Percentiles rank a stretch among this genome's conserved stretches.
Evolutionary conservation across 2,113 vertebrate genomes (phyloP).

Genomic region (Phalacrocorax pelagicus): DNA sequence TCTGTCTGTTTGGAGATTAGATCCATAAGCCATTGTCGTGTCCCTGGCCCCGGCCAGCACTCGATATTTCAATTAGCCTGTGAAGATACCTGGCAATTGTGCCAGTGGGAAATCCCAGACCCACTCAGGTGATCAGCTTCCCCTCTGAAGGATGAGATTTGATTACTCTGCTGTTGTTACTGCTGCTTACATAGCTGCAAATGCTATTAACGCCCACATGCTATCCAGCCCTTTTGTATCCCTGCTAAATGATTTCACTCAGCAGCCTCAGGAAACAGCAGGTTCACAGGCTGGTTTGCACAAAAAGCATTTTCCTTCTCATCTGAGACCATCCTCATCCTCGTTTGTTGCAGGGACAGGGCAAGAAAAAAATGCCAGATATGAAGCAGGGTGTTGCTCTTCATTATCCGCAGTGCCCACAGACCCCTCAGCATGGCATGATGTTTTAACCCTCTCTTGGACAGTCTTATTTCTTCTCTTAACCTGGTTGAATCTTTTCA

Average conservation of each 20-base stretch:
- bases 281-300: neutral
- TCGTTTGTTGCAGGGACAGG: neutral
- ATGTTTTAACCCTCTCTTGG: neutral
- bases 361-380: neutral
- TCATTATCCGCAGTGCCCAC: neutral
- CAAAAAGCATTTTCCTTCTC: neutral
- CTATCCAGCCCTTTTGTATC: neutral
- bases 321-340: neutral
- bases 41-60: neutral
- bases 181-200: constrained; percentile 37
- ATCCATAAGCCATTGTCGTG: neutral
- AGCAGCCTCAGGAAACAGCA: neutral
- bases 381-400: neutral
- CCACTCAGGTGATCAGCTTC: constrained; percentile 20
- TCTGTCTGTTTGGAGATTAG: neutral
- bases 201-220: neutral
- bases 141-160: neutral
- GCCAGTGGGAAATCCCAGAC: constrained; percentile 17
- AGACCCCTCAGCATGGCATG: neutral
- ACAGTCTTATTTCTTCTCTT: neutral
- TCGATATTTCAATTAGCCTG: neutral
- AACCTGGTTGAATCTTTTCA: neutral
- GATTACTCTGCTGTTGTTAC: neutral
- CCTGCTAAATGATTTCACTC: neutral
- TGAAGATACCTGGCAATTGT: neutral